These are phyloP conservation scores for Parapristionchus giblindavisi DNA, from an alignment of 2,888 invertebrate genomes.

Conservation along the genomic window DNA sequence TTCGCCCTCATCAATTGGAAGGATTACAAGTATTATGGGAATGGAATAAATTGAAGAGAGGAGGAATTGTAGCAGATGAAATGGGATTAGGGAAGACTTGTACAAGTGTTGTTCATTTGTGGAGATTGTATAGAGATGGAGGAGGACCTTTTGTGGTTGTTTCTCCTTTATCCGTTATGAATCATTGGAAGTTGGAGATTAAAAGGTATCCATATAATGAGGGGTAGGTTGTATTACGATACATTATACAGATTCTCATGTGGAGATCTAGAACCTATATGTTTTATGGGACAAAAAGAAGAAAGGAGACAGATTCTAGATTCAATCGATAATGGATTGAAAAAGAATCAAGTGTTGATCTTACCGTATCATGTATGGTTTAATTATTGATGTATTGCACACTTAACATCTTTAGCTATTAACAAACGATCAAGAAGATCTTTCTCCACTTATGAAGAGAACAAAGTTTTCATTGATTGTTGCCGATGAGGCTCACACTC, in stretches of 20 bases:
- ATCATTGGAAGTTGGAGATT: slow-evolving; percentile 98
- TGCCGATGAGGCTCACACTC: slow-evolving; percentile 42
- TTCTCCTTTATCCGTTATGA: slow-evolving; percentile 94
- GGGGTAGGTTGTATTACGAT: not conserved
- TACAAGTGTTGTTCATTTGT: slow-evolving; percentile 79
- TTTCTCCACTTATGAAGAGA: not conserved
- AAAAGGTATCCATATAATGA: slow-evolving; percentile 82
- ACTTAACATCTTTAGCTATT: slow-evolving; percentile 1
- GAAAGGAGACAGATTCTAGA: slow-evolving; percentile 11
- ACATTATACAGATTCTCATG: slow-evolving; percentile 37
- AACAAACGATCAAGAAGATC: slow-evolving; percentile 20
- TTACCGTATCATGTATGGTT: slow-evolving; percentile 38
- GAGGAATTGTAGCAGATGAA: slow-evolving; percentile 92
- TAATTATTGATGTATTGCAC: not conserved
- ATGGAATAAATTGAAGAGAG: slow-evolving; percentile 13
- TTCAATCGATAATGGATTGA: slow-evolving; percentile 5
- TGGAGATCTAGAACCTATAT: slow-evolving; percentile 34
- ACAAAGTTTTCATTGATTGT: slow-evolving; percentile 36
- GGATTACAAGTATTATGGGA: slow-evolving; percentile 20
- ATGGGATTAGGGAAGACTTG: slow-evolving; percentile 99
- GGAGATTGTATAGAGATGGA: slow-evolving; percentile 34
- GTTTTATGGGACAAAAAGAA: slow-evolving; percentile 30
- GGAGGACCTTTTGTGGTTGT: slow-evolving; percentile 94
- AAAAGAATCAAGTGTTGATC: slow-evolving; percentile 35
- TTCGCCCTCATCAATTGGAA: slow-evolving; percentile 21